These are phyloP conservation scores for Hesperia comma DNA, from an alignment of 2,888 invertebrate genomes.

Conservation along the genomic window DNA sequence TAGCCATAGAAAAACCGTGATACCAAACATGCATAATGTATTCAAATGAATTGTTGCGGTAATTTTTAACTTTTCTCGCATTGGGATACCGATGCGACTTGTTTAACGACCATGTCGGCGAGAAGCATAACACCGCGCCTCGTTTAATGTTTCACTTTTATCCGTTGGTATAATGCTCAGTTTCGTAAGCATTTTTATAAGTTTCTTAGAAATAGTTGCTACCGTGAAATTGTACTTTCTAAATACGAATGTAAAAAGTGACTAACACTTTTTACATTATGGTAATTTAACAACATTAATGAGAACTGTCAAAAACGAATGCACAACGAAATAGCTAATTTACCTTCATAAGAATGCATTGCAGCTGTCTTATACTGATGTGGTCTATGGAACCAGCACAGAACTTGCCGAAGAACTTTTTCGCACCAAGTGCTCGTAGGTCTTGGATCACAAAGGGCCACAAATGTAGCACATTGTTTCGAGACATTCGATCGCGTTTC, in stretches of 20 bases:
- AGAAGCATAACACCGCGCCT: constrained; percentile 21
- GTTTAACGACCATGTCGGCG: constrained; percentile 23
- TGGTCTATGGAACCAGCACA: constrained; percentile 99
- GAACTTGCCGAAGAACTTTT: constrained; percentile 99
- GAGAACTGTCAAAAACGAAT: neutral
- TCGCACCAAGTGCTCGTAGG: constrained; percentile 95
- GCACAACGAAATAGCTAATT: constrained; percentile 11
- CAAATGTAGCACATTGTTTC: constrained; percentile 98
- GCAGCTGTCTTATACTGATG: constrained; percentile 97
- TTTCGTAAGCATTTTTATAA: constrained; percentile 19
- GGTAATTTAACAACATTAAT: neutral
- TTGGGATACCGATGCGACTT: constrained; percentile 5
- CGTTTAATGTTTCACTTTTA: constrained; percentile 23
- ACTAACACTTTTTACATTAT: neutral
- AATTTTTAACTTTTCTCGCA: constrained; percentile 13
- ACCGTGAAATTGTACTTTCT: constrained; percentile 17
- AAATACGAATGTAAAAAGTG: constrained; percentile 13
- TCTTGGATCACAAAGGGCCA: constrained; percentile 99
- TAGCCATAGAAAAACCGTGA: neutral
- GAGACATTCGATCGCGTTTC: constrained; percentile 96
- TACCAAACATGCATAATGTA: constrained; percentile 6
- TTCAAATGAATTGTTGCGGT: constrained; percentile 13
- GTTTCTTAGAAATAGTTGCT: neutral
- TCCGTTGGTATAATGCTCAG: neutral
- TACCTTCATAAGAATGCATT: constrained; percentile 97